Conservation (phyloP, 2,113 vertebrate species). For the Scopus umbretta region DNA sequence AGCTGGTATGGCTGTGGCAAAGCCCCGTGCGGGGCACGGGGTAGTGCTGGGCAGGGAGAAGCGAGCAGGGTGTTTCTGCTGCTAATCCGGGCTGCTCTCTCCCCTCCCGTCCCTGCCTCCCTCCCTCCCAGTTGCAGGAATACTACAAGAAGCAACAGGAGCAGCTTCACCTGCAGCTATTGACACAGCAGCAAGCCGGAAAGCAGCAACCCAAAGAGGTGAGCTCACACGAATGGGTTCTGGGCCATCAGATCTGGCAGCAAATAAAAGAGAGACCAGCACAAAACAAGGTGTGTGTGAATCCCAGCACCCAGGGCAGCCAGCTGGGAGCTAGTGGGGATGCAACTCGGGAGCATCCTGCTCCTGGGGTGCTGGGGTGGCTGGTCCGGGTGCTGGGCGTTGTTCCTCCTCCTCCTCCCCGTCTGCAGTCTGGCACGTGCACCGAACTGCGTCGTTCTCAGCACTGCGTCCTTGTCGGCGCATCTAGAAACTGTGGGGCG, state of each 20-base stretch:
- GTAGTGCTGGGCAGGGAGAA: background rate
- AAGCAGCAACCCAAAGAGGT: slow-evolving; percentile 96
- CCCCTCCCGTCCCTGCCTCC: background rate
- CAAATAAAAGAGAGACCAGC: background rate
- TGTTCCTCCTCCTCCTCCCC: background rate
- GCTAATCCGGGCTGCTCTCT: background rate
- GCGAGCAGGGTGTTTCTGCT: background rate
- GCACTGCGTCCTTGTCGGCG: fast-evolving
- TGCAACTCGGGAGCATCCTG: background rate
- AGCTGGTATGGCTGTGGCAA: background rate
- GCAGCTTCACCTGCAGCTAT: slow-evolving; percentile 95
- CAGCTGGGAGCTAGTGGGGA: background rate
- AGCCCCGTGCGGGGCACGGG: background rate
- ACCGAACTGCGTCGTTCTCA: background rate
- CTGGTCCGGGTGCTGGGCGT: background rate
- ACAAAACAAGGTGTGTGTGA: background rate
- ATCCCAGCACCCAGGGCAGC: background rate
- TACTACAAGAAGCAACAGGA: slow-evolving; percentile 99
- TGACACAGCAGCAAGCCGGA: slow-evolving; percentile 94
- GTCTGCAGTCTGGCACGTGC: background rate
- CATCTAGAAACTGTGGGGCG: background rate
- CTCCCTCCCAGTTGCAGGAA: slow-evolving; percentile 86
- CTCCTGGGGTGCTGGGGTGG: background rate
- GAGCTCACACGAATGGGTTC: slow-evolving; percentile 22
- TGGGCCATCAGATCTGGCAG: background rate